Evolutionary conservation across 2,888 invertebrate species (phyloP), one percentile per base, ranked within the genome.

Genomic region (Hermodice carunculata): DNA sequence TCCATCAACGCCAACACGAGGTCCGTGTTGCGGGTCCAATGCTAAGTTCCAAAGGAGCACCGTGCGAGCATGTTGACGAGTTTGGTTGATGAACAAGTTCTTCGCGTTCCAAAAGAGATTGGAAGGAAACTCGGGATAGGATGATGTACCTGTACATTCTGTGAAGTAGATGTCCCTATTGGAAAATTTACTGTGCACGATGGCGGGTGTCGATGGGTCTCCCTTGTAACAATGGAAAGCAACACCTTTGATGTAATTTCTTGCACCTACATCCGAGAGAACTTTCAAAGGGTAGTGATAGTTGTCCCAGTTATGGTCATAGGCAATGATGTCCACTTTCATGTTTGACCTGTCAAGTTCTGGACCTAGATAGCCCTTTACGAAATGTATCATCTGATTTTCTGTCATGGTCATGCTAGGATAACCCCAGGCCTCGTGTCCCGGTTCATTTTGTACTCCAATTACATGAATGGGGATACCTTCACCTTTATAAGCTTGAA

Each of bases 11-110:
- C 52, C 66, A 1, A 66, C 66, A 17, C 51, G 26, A 14, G 70
- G 70, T 17, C 68, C 68, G 40, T 69, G 58, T 14, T 59, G 51
- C 19, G 63, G 44, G 43, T 70, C 68, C 24, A 69, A 52, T 8
- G 68, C 70, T 51, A 70, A 40, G 52, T 70, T 70, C 70, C 70
- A 70, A 49, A 69, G 59, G 6, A 68, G 43, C 6, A 68, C 68
- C 2, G 57, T 61, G 6, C 61, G 32, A 11, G 70, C 61, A 8
- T 57, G 53, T 32, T 66, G 52, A 3, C 68, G 52, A 11, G 60
- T 63, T 52, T 68, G 68, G 6, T 64, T 64, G 34, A 65, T 63
- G 52, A 69, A 66, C 8, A 70, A 57, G 44, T 63, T 69, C 57
- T 68, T 40, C 5, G 46, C 28, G 34, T 68, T 63, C 68, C 68